A percentile compares a stretch with the other conserved stretches of the same genome.
phyloP scores from a whole-genome alignment of 2,113 vertebrate species.

The Oncorhynchus clarkii region DNA sequence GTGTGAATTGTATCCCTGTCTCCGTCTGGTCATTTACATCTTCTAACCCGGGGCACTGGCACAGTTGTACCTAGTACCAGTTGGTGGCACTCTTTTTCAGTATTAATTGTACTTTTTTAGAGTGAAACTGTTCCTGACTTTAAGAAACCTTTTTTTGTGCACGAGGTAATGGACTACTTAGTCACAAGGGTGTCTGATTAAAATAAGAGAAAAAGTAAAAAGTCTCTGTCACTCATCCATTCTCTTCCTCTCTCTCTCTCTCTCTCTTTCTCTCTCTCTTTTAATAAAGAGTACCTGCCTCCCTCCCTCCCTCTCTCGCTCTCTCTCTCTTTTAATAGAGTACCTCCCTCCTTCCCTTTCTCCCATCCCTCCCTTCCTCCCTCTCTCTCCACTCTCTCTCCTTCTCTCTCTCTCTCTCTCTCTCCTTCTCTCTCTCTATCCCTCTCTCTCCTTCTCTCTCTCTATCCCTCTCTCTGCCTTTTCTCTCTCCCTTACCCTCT shows the following conservation, averaged over 20 bases:
- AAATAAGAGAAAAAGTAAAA: too few species aligned
- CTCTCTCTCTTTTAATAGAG: slow-evolving; percentile 13
- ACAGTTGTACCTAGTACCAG: too few species aligned
- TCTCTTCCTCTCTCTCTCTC: background rate
- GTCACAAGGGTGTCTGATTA: too few species aligned
- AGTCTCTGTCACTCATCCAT: too few species aligned
- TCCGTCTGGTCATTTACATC: too few species aligned
- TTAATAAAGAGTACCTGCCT: background rate
- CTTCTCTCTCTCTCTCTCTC: slow-evolving; percentile 27
- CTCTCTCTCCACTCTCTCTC: slow-evolving; percentile 10
- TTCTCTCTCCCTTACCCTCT: slow-evolving; percentile 18
- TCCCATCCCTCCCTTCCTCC: background rate
- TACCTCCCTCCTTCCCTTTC: slow-evolving; percentile 13
- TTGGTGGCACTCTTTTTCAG: too few species aligned
- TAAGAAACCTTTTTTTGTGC: too few species aligned
- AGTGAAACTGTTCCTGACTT: too few species aligned
- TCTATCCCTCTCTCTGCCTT: slow-evolving; percentile 3
- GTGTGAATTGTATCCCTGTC: too few species aligned
- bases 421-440: slow-evolving; percentile 3
- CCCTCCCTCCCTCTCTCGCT: slow-evolving; percentile 10
- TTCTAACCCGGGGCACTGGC: too few species aligned
- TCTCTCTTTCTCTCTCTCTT: background rate
- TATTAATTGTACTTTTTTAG: too few species aligned
- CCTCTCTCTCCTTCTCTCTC: slow-evolving; percentile 12
- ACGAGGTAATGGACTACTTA: too few species aligned